Conservation (phyloP, 2,113 vertebrate genomes). For the Toxostoma redivivum region DNA sequence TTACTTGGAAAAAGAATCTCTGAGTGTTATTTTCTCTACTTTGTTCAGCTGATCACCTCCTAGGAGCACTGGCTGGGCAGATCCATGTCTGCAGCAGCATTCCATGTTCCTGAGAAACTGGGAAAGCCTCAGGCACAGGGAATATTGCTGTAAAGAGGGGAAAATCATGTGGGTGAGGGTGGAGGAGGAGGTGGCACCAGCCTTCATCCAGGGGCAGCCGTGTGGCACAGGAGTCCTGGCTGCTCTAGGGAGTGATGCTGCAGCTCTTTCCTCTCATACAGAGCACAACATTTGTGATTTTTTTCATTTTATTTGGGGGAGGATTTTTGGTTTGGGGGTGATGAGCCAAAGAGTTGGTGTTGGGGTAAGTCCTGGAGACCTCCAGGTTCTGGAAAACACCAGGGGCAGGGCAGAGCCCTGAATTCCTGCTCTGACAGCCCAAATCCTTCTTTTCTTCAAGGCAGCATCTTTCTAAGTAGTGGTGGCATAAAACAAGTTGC, state of each 20-base stretch:
- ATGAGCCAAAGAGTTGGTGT: not conserved
- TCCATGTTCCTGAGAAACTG: fast-evolving
- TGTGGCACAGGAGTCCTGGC: not conserved
- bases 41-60: fast-evolving
- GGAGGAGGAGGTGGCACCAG: not conserved
- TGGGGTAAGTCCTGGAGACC: too few species aligned
- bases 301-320: not conserved
- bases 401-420: not conserved
- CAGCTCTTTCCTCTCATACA: not conserved
- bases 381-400: not conserved
- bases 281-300: too few species aligned
- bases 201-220: not conserved
- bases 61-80: not conserved
- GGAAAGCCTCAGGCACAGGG: not conserved
- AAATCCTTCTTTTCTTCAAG: not conserved
- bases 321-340: not conserved
- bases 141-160: not conserved
- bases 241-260: not conserved
- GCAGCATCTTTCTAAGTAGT: not conserved
- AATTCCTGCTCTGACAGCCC: not conserved
- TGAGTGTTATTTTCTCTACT: not conserved
- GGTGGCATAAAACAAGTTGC: not conserved
- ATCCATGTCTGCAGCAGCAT: fast-evolving
- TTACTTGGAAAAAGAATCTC: fast-evolving
- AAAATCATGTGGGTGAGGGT: not conserved